A percentile compares a stretch with the other conserved stretches of the same genome.
Conservation (phyloP, 1,140 invertebrate genomes). For the Neodiprion fabricii region DNA sequence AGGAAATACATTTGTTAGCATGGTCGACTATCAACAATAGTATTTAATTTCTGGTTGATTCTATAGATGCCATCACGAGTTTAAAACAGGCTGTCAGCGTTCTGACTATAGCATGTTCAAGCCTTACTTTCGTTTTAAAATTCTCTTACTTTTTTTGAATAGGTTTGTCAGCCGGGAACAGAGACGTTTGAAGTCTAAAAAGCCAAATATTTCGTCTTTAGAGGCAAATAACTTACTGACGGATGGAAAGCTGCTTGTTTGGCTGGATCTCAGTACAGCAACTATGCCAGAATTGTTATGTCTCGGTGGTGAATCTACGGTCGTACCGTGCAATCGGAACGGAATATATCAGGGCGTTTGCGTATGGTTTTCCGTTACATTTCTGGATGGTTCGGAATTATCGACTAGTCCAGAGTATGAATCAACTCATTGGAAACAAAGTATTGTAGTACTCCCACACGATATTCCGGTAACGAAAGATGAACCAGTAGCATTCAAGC, state of each 20-base stretch:
- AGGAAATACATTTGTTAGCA: constrained; percentile 68
- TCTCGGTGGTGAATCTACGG: constrained; percentile 71
- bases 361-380: constrained; percentile 86
- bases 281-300: constrained; percentile 76
- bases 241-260: constrained; percentile 71
- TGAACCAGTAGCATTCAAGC: constrained; percentile 66
- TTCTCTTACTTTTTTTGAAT: constrained; percentile 10
- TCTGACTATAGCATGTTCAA: background rate
- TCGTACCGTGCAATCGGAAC: constrained; percentile 58
- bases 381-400: constrained; percentile 69
- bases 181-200: constrained; percentile 40
- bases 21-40: too few relatives aligned
- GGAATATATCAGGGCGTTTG: constrained; percentile 82
- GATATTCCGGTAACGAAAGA: constrained; percentile 71
- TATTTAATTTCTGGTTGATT: too few relatives aligned
- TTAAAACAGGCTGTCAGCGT: too few relatives aligned
- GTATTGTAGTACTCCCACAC: constrained; percentile 82
- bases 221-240: constrained; percentile 56
- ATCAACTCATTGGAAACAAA: constrained; percentile 98
- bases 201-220: constrained; percentile 51
- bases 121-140: background rate
- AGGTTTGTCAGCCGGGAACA: constrained; percentile 47
- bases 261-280: constrained; percentile 75
- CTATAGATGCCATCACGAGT: too few relatives aligned
- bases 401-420: constrained; percentile 77